phyloP scores from a whole-genome alignment of 2,797 vertebrate species.

The Scleropages formosus region DNA sequence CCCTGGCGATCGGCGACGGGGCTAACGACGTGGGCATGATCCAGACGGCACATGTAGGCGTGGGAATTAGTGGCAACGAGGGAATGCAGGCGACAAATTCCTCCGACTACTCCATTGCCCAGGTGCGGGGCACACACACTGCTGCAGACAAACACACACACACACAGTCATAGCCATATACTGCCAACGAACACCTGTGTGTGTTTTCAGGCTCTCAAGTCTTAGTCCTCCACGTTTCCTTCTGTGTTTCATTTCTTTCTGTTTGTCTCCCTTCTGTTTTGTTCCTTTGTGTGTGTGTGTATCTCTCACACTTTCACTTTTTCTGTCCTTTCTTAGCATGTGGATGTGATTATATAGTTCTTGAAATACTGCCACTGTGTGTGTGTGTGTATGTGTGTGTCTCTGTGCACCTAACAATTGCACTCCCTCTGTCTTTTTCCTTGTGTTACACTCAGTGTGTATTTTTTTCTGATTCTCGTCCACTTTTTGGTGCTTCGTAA shows the following conservation, averaged over 20 bases:
- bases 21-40: conserved; percentile 99
- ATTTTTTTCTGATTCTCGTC: neutral
- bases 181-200: neutral
- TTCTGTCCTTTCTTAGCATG: too few relatives aligned
- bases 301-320: too few relatives aligned
- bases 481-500: neutral
- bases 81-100: conserved; percentile 99
- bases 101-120: conserved; percentile 95
- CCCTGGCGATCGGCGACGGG: conserved; percentile 94
- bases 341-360: too few relatives aligned
- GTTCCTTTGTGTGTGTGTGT: conserved; percentile 17
- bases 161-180: conserved; percentile 32
- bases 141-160: neutral
- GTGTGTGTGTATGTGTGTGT: neutral
- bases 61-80: conserved; percentile 96
- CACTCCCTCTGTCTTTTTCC: neutral
- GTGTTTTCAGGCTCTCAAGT: conserved; percentile 36
- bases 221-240: conserved; percentile 31
- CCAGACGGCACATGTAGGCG: conserved; percentile 94
- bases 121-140: conserved; percentile 72
- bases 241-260: conserved; percentile 20
- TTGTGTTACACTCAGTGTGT: neutral
- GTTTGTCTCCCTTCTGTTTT: neutral
- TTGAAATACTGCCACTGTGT: too few relatives aligned
- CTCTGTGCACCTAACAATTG: neutral